These are phyloP conservation scores for Phasianus colchicus DNA, from an alignment of 2,113 vertebrate species.

Conservation along the genomic window DNA sequence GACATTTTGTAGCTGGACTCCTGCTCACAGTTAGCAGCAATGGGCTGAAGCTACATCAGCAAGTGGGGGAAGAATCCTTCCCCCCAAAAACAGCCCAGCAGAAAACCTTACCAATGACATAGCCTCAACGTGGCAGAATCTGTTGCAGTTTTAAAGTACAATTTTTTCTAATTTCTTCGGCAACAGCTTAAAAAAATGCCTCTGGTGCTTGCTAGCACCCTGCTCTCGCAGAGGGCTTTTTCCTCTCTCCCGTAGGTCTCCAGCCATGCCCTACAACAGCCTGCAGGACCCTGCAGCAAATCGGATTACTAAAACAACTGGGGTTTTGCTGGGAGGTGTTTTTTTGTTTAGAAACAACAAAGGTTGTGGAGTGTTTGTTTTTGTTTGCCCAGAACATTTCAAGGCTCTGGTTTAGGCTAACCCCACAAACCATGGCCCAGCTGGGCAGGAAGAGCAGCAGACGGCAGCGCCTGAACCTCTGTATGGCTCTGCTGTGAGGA, in stretches of 20 bases:
- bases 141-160: not conserved
- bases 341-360: constrained; percentile 58
- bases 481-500: constrained; percentile 12
- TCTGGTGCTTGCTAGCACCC: constrained; percentile 18
- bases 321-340: constrained; percentile 24
- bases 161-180: not conserved
- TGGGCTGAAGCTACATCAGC: not conserved
- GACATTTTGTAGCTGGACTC: not conserved
- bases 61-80: not conserved
- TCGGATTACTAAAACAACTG: not conserved
- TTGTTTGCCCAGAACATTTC: constrained; percentile 37
- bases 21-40: not conserved
- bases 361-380: constrained; percentile 53
- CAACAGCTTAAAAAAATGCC: constrained; percentile 24
- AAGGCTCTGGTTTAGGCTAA: constrained; percentile 54
- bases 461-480: not conserved
- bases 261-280: not conserved
- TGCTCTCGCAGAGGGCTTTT: not conserved
- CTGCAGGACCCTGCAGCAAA: constrained; percentile 45
- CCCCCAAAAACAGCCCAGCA: not conserved
- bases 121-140: not conserved
- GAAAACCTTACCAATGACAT: not conserved
- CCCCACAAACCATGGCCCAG: constrained; percentile 57
- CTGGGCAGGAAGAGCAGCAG: constrained; percentile 72
- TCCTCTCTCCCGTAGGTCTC: not conserved